Evolutionary conservation across 2,888 invertebrate genomes (phyloP).

Genomic region (Clistopyga incitator): DNA sequence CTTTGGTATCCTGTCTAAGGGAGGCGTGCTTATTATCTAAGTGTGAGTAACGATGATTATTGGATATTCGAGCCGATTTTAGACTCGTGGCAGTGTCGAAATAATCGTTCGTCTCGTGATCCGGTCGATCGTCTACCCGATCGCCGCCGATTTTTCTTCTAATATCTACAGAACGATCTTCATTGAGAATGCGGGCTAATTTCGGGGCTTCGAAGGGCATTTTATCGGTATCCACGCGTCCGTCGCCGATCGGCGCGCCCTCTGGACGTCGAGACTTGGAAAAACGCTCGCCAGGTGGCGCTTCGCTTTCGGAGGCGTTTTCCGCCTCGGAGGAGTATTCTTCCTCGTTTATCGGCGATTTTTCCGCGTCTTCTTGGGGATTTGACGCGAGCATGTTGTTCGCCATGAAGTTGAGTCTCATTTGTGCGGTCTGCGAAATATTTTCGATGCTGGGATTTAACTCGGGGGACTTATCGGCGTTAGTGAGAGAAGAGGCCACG

Average conservation of each 20-base stretch:
- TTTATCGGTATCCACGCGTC: conserved; percentile 48
- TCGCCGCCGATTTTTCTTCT: conserved; percentile 32
- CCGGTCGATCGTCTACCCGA: conserved; percentile 75
- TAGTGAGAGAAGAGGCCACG: not conserved
- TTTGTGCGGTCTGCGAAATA: conserved; percentile 77
- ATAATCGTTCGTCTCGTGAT: conserved; percentile 52
- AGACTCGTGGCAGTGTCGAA: conserved; percentile 61
- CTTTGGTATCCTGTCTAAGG: conserved; percentile 78
- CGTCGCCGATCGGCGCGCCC: conserved; percentile 38
- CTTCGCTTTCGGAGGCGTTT: not conserved
- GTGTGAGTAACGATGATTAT: not conserved
- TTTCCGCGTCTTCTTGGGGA: conserved; percentile 53
- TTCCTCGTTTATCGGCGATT: conserved; percentile 19
- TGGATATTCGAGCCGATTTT: conserved; percentile 2
- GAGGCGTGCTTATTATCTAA: conserved; percentile 55
- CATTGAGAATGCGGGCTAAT: conserved; percentile 6
- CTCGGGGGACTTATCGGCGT: conserved; percentile 67
- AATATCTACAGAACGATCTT: conserved; percentile 63
- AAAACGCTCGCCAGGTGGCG: conserved; percentile 85
- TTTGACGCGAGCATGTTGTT: conserved; percentile 80
- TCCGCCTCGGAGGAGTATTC: conserved; percentile 19
- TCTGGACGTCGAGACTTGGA: conserved; percentile 41
- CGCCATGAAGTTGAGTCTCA: conserved; percentile 83
- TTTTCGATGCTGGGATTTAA: too few species aligned
- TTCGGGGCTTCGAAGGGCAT: not conserved